phyloP scores from a whole-genome alignment of 2,113 vertebrate species.

The Canis aureus region DNA sequence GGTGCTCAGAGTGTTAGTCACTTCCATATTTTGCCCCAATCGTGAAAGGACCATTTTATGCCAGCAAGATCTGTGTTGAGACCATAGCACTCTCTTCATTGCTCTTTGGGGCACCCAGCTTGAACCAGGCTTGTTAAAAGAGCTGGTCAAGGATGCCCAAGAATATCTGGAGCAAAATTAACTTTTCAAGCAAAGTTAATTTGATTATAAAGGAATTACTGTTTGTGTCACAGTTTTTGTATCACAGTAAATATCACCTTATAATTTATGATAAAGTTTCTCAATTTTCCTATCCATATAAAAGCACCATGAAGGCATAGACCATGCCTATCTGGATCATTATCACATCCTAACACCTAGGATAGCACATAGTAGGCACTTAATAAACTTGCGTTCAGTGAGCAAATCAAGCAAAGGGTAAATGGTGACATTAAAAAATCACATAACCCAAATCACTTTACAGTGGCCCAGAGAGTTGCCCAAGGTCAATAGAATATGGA shows the following conservation, averaged over 20 bases:
- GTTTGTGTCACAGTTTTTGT: neutral
- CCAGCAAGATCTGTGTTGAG: neutral
- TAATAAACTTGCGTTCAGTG: neutral
- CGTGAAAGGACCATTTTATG: neutral
- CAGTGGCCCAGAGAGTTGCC: slow-evolving; percentile 18
- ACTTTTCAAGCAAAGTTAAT: neutral
- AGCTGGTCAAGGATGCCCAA: neutral
- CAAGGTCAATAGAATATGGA: slow-evolving; percentile 71
- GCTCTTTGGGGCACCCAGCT: neutral
- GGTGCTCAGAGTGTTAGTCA: neutral
- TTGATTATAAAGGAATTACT: neutral
- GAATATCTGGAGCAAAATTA: neutral
- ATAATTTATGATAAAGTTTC: neutral
- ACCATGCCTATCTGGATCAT: neutral
- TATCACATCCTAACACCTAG: neutral
- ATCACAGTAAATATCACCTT: neutral
- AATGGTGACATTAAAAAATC: slow-evolving; percentile 57
- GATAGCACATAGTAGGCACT: neutral
- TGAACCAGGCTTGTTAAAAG: neutral
- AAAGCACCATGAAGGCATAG: neutral
- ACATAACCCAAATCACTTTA: neutral
- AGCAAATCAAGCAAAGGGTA: slow-evolving; percentile 44
- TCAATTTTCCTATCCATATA: neutral
- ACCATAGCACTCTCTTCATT: neutral
- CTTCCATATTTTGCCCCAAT: neutral